Conservation (phyloP, 1,140 invertebrate species). For the Calosoma granatense region DNA sequence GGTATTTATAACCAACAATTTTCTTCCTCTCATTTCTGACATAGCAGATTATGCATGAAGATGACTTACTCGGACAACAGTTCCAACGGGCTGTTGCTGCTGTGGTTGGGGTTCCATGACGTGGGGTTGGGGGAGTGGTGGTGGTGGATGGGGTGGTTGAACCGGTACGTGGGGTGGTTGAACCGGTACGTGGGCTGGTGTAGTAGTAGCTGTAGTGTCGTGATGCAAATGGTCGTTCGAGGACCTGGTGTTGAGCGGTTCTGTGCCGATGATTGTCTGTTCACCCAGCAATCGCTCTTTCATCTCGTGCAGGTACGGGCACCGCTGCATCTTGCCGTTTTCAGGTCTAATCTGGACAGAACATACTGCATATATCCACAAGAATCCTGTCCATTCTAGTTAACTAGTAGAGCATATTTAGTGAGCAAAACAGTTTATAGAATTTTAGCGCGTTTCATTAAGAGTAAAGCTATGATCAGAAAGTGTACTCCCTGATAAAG, state of each 20-base stretch:
- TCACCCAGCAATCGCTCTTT: conserved; percentile 72
- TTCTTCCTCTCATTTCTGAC: too few species aligned
- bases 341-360: conserved; percentile 29
- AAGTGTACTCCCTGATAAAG: too few species aligned
- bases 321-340: conserved; percentile 82
- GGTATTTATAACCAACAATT: too few species aligned
- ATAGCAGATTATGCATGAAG: too few species aligned
- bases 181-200: conserved; percentile 25
- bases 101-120: conserved; percentile 32
- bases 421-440: too few species aligned
- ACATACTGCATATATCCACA: too few species aligned
- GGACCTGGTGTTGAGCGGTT: conserved; percentile 22
- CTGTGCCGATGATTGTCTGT: conserved; percentile 42
- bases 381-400: too few species aligned
- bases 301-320: conserved; percentile 84
- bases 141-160: conserved; percentile 48
- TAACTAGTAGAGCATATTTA: too few species aligned
- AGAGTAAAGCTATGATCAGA: too few species aligned
- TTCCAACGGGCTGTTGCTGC: conserved; percentile 64
- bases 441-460: too few species aligned
- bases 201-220: conserved; percentile 21
- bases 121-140: too few species aligned
- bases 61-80: conserved; percentile 73
- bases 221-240: conserved; percentile 24
- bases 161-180: conserved; percentile 41